Evolutionary conservation across 2,113 vertebrate genomes (phyloP), one percentile per base, ranked within the genome.

Genomic region (Misgurnus mizolepis): DNA sequence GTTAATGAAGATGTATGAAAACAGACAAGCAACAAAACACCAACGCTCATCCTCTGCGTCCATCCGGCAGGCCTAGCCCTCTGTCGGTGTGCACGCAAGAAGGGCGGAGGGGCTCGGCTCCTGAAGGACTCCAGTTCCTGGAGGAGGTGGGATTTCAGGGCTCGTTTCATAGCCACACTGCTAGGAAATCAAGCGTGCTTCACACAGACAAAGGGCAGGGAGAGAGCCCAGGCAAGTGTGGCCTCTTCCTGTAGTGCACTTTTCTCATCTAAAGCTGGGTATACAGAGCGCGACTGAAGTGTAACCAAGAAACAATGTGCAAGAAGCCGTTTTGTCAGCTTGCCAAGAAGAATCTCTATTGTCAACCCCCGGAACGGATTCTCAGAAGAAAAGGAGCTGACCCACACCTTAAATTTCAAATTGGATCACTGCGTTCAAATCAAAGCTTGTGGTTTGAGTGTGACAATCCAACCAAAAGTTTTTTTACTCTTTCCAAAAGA

Each of bases 261-360:
- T 4, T 76, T 85, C 77, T 64, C 64, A 55, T 77, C 70, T 41
- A 17, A 71, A 8, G 67, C 27, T 80, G 86, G 78, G 86, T 34
- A 90, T 84, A 88, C 82, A 78, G 67, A 86, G 87, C 86, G 83
- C 0, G 45, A 88, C 83, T 75, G 68, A 87, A 89, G 87, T 87
- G 87, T 80, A 86, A 79, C 85, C 67, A 62, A 40, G 76, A 80
- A 84, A 91, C 90, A 90, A 88, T 89, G 89, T 85, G 84, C 78
- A 79, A 80, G 86, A 81, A 87, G 79, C 62, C 73, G 68, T 87
- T 88, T 83, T 88, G 87, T 86, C 77, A 84, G 83, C 49, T 66
- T 78, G 87, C 82, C 85, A 85, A 76, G 75, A 55, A 49, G 56
- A 64, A 3, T 5, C 67, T 82, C 83, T 83, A 89, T 90, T 89